These are phyloP conservation scores for Pleuronectes platessa DNA, from an alignment of 2,113 vertebrate genomes.

Conservation along the genomic window DNA sequence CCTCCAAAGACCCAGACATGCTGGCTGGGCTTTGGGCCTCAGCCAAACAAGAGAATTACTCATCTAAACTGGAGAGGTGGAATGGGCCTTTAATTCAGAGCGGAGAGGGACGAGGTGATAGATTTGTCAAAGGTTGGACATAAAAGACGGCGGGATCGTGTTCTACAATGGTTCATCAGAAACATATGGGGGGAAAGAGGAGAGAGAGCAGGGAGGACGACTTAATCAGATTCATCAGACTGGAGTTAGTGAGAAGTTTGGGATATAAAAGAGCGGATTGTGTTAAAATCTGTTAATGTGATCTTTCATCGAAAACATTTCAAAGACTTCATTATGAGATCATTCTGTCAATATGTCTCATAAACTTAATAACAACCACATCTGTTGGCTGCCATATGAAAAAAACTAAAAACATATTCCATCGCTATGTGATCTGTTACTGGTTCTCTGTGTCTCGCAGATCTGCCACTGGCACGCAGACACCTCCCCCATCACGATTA, in stretches of 20 bases:
- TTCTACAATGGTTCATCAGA: slow-evolving; percentile 72
- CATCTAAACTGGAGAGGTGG: slow-evolving; percentile 73
- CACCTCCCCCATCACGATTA: slow-evolving; percentile 62
- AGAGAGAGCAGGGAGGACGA: slow-evolving; percentile 38
- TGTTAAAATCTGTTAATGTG: slow-evolving; percentile 31
- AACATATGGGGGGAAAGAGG: slow-evolving; percentile 65
- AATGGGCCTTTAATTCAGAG: slow-evolving; percentile 77
- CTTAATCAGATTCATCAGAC: slow-evolving; percentile 47
- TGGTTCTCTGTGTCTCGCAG: slow-evolving; percentile 39
- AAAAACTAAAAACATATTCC: slow-evolving; percentile 23
- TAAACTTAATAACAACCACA: slow-evolving; percentile 44
- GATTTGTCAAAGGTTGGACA: slow-evolving; percentile 76
- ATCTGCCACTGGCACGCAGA: slow-evolving; percentile 53
- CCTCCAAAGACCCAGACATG: slow-evolving; percentile 51
- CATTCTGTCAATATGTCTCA: slow-evolving; percentile 33
- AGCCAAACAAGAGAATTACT: slow-evolving; percentile 75
- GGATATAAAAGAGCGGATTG: slow-evolving; percentile 15
- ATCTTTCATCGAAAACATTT: slow-evolving; percentile 18
- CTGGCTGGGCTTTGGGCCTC: slow-evolving; percentile 64
- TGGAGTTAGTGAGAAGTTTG: slow-evolving; percentile 39
- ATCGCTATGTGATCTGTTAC: slow-evolving; percentile 34
- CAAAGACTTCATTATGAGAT: slow-evolving; percentile 30
- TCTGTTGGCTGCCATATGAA: slow-evolving; percentile 35
- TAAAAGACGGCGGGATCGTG: slow-evolving; percentile 67
- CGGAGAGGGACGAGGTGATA: slow-evolving; percentile 70